A percentile compares a stretch with the other conserved stretches of the same genome.
Conservation (phyloP, 2,888 invertebrate genomes). For the Platerodrilus igneus region DNA sequence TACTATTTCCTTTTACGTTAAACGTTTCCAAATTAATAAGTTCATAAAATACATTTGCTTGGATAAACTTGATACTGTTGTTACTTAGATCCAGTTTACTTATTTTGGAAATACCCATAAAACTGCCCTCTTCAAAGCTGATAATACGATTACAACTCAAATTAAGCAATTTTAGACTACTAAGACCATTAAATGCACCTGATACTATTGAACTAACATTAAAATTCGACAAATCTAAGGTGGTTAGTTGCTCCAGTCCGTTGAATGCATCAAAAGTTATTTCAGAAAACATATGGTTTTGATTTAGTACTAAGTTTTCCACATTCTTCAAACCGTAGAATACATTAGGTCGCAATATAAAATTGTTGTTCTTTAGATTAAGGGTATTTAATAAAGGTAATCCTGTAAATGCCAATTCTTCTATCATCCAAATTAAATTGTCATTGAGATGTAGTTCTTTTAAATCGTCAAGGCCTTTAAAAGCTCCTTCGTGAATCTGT, state of each 20-base stretch:
- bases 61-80: slow-evolving; percentile 6
- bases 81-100: slow-evolving; percentile 16
- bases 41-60: slow-evolving; percentile 9
- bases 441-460: slow-evolving; percentile 2
- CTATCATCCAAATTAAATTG: slow-evolving; percentile 9
- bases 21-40: not conserved
- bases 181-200: slow-evolving; percentile 11
- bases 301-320: not conserved
- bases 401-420: slow-evolving; percentile 1
- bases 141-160: slow-evolving; percentile 14
- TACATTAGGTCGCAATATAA: not conserved
- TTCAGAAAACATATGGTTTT: not conserved
- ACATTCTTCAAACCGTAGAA: slow-evolving; percentile 10
- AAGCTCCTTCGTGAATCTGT: slow-evolving; percentile 4
- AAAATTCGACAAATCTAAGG: slow-evolving; percentile 4
- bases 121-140: slow-evolving; percentile 2
- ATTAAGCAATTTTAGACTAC: slow-evolving; percentile 6
- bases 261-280: slow-evolving; percentile 7
- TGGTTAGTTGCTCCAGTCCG: slow-evolving; percentile 5
- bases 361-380: slow-evolving; percentile 3
- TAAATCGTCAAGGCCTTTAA: not conserved
- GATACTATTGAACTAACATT: slow-evolving; percentile 1
- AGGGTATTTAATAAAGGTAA: slow-evolving; percentile 1
- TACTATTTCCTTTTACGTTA: slow-evolving; percentile 3
- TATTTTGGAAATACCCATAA: slow-evolving; percentile 11